phyloP scores from a whole-genome alignment of 2,888 invertebrate genomes.

The Diarsia mendica region DNA sequence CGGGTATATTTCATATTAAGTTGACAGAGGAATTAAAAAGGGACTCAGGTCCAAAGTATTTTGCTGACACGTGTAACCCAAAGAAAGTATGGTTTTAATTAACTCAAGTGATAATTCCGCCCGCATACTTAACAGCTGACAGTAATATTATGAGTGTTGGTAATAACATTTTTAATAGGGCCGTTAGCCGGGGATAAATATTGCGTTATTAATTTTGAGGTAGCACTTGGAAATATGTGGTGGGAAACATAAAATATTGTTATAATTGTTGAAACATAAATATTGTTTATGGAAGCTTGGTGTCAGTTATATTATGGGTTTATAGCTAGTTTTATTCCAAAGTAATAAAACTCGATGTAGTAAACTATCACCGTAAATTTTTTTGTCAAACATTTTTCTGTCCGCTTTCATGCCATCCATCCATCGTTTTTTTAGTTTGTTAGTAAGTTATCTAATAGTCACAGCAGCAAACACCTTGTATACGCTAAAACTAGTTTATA shows the following conservation, averaged over 20 bases:
- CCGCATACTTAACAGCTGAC: conserved; percentile 27
- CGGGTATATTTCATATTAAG: conserved; percentile 33
- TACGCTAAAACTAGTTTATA: too few species aligned
- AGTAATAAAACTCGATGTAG: too few species aligned
- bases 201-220: conserved; percentile 31
- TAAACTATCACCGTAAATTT: too few species aligned
- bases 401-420: too few species aligned
- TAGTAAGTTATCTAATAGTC: too few species aligned
- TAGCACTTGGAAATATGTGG: conserved; percentile 4
- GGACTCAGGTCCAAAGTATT: conserved; percentile 23
- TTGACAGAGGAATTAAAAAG: conserved; percentile 45
- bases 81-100: conserved; percentile 55
- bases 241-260: background rate
- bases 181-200: conserved; percentile 20
- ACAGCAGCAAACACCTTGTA: too few species aligned
- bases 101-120: conserved; percentile 41
- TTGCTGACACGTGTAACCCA: conserved; percentile 38
- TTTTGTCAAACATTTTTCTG: too few species aligned
- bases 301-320: background rate
- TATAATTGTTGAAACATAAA: background rate
- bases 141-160: conserved; percentile 25
- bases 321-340: too few species aligned
- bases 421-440: too few species aligned
- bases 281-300: background rate
- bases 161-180: conserved; percentile 23